Conservation (phyloP, 1,140 invertebrate genomes). For the Ridgeia piscesae region DNA sequence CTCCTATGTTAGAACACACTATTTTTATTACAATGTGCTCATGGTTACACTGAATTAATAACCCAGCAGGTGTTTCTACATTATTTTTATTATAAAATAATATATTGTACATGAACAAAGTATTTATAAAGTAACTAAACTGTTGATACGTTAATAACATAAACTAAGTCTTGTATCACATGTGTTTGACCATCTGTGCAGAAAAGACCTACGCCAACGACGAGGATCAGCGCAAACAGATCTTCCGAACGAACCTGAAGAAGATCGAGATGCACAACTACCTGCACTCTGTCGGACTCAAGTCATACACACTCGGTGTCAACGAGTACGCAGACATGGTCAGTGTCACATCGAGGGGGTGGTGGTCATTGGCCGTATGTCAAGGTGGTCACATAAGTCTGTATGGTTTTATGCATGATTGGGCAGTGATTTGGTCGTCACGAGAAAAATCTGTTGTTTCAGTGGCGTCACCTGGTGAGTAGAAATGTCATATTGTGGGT, state of each 20-base stretch:
- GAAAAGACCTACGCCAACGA: constrained; percentile 13
- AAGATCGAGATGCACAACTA: constrained; percentile 29
- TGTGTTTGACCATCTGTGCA: neutral
- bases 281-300: constrained; percentile 19
- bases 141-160: neutral
- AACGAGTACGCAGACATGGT: constrained; percentile 29
- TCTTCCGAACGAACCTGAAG: constrained; percentile 26
- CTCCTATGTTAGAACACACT: neutral
- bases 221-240: constrained; percentile 20
- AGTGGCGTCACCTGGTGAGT: too few relatives aligned
- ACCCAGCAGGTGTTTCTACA: neutral
- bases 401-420: too few relatives aligned
- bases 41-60: neutral
- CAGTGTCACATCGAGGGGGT: too few relatives aligned
- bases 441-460: too few relatives aligned
- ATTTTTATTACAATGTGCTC: neutral
- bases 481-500: too few relatives aligned
- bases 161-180: neutral
- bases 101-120: too few relatives aligned
- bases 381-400: neutral
- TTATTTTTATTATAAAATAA: too few relatives aligned
- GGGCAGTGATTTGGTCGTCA: too few relatives aligned
- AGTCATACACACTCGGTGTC: constrained; percentile 22
- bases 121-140: neutral
- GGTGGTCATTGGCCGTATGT: neutral